Evolutionary conservation across 2,113 vertebrate genomes (phyloP).

Genomic region (Entosphenus tridentatus): DNA sequence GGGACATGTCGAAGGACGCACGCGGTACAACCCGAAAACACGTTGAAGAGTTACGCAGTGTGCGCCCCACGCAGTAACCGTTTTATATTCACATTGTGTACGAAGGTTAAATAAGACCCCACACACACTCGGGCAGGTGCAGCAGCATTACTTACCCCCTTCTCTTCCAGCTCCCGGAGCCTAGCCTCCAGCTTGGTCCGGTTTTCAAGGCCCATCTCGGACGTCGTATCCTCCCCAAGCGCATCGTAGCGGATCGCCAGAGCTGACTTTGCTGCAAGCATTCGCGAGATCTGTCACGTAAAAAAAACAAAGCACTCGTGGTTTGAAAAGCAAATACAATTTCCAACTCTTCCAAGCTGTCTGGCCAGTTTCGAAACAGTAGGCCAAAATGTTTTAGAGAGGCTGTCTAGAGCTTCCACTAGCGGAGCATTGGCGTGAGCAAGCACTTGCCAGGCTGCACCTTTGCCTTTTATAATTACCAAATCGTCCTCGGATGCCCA

Average conservation of each 20-base stretch:
- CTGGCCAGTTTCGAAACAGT: too few species aligned
- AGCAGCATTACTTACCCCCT: constrained; percentile 34
- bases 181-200: constrained; percentile 68
- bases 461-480: too few species aligned
- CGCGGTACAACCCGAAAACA: neutral
- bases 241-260: constrained; percentile 82
- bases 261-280: constrained; percentile 72
- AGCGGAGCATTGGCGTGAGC: too few species aligned
- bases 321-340: too few species aligned
- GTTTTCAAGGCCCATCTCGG: constrained; percentile 71
- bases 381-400: too few species aligned
- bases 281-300: constrained; percentile 52
- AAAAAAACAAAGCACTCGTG: too few species aligned
- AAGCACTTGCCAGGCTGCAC: too few species aligned
- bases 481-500: too few species aligned
- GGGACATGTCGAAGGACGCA: neutral
- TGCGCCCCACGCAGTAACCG: neutral
- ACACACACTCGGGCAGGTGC: neutral
- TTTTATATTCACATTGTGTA: neutral
- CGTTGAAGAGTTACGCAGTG: neutral
- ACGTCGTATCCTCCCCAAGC: constrained; percentile 63
- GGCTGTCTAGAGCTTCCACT: too few species aligned
- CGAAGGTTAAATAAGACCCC: neutral
- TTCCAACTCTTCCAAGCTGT: too few species aligned
- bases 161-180: constrained; percentile 61